Evolutionary conservation across 2,113 vertebrate genomes (phyloP).

Genomic region (Trochalopteron elliotii): DNA sequence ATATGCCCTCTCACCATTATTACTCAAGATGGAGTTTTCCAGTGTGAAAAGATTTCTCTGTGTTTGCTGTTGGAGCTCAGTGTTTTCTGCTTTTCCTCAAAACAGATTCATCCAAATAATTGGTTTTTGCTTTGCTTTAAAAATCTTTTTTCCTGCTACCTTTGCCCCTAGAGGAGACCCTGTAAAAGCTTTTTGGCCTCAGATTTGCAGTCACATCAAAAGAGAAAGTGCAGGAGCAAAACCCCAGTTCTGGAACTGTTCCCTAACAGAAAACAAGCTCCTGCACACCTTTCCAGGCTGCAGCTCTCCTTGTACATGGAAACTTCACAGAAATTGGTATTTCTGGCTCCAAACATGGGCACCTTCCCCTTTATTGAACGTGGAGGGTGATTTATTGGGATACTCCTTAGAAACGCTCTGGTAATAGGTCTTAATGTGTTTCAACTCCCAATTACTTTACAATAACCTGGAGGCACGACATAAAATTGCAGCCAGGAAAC

Average conservation of each 20-base stretch:
- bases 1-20: neutral
- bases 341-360: neutral
- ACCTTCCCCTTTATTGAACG: neutral
- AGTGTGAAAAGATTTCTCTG: neutral
- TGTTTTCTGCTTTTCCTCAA: neutral
- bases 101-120: neutral
- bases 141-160: neutral
- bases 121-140: neutral
- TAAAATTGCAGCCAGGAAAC: constrained; percentile 5
- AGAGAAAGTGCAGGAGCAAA: neutral
- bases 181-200: neutral
- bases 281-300: neutral
- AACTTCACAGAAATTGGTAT: neutral
- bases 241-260: neutral
- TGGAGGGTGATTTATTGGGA: neutral
- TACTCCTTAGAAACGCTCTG: neutral
- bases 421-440: neutral
- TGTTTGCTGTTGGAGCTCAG: neutral
- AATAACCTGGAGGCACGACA: neutral
- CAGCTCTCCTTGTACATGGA: neutral
- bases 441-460: constrained; percentile 28
- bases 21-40: neutral
- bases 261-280: neutral
- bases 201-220: neutral
- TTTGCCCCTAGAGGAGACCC: neutral